Conservation (phyloP, 2,888 invertebrate species). For the Fragum fragum region DNA sequence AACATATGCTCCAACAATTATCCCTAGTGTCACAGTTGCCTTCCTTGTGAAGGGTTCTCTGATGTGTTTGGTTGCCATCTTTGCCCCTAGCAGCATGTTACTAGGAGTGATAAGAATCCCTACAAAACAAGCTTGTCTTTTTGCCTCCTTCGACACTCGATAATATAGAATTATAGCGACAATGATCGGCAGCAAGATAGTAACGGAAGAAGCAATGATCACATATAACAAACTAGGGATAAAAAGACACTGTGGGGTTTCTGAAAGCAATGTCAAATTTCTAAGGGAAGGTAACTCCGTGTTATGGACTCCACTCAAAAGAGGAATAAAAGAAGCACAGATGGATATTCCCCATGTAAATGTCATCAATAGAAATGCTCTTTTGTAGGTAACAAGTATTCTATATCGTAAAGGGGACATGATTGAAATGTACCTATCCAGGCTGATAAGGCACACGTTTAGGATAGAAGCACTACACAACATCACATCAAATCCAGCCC, state of each 20-base stretch:
- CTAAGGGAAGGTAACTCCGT: constrained; percentile 71
- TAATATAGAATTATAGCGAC: constrained; percentile 80
- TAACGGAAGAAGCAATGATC: constrained; percentile 74
- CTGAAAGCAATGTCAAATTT: constrained; percentile 76
- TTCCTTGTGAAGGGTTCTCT: constrained; percentile 81
- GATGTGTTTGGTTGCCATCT: constrained; percentile 75
- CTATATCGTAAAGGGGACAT: constrained; percentile 81
- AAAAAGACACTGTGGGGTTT: constrained; percentile 76
- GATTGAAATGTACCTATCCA: constrained; percentile 80
- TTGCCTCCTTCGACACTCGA: constrained; percentile 80
- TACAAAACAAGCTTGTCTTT: constrained; percentile 78
- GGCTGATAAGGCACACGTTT: constrained; percentile 80
- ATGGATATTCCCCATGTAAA: constrained; percentile 77
- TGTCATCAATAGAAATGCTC: constrained; percentile 71
- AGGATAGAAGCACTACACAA: constrained; percentile 79
- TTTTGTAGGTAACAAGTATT: constrained; percentile 73
- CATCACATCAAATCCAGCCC: constrained; percentile 83
- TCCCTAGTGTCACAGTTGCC: constrained; percentile 80
- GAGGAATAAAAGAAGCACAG: constrained; percentile 79
- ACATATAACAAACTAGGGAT: constrained; percentile 79
- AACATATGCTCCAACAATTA: constrained; percentile 81
- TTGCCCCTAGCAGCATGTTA: constrained; percentile 77
- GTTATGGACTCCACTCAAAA: constrained; percentile 80
- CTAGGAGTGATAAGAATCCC: constrained; percentile 76
- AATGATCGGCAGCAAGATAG: constrained; percentile 79